Base-by-base conservation (phyloP, 53 echinoderm and acorn worm species). In the Temnopleurus reevesii region DNA sequence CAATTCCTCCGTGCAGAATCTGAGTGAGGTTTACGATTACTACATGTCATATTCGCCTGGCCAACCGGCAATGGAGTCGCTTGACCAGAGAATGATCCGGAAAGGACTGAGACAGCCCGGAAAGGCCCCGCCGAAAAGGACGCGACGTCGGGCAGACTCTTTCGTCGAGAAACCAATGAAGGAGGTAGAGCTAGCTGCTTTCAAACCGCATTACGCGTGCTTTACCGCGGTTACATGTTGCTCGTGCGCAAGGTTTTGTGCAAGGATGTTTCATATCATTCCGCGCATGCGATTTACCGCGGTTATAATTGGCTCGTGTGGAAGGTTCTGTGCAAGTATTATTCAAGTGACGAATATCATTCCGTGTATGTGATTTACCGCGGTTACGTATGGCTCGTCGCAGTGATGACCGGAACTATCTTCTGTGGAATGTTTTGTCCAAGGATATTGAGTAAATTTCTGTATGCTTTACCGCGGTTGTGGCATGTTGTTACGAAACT, bases 11-110 rank as follows among this genome's bases (percentile, higher is more conserved):
- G 12, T 53, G 15, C 65, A 46, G 26, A 18, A 66, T 34, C 35
- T 87, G 8, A 54, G 46, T 8, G 88, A 87, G 53, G 71, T 71
- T 23, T 87, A 87, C 46, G 88, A 87, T 46, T 66, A 87, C 45
- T 87, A 87, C 34, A 87, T 66, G 24, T 66, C 65, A 18, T 87
- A 87, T 71, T 28, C 64, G 13, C 88, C 88, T 0, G 71, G 9
- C 12, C 38, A 21, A 4, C 38, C 71, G 13, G 8, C 8, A 9
- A n/a, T 6, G 36, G 41, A 71, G 71, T 71, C 71, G 41, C 41
- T 71, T 10, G 19, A 19, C 19, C 71, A 71, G 41, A 71, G 71
- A 71, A 38, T 71, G 46, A 26, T 60, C 17, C 12, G 54, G 35
- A 36, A 55, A 38, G 83, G 36, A 19, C 38, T 35, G 38, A 8